A percentile compares a stretch with the other conserved stretches of the same genome.
phyloP scores from a whole-genome alignment of 2,888 invertebrate genomes.

The Luperina testacea region DNA sequence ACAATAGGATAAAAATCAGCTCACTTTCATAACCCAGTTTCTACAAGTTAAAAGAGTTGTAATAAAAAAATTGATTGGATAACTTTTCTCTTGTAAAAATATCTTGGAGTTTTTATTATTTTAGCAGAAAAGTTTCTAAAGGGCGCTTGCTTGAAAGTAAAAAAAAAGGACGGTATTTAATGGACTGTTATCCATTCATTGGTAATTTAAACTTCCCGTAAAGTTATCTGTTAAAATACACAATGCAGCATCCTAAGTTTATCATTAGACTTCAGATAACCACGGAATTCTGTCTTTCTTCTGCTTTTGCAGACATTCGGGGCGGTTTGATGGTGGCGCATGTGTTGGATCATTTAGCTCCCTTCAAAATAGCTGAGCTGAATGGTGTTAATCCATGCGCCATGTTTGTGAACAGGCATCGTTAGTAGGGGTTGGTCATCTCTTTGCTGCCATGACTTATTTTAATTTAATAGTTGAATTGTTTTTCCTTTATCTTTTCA shows the following conservation, averaged over 20 bases:
- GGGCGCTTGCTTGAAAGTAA: constrained; percentile 18
- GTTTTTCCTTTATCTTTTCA: no score
- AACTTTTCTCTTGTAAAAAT: constrained; percentile 70
- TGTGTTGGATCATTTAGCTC: no score
- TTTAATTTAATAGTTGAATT: no score
- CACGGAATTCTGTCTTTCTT: not conserved
- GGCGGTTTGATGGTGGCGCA: no score
- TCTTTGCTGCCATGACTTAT: no score
- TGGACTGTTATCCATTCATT: constrained; percentile 40
- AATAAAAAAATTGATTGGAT: constrained; percentile 74
- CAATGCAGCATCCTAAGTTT: not conserved
- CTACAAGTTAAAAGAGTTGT: constrained; percentile 56
- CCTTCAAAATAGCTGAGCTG: no score
- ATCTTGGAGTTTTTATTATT: constrained; percentile 67
- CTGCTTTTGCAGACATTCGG: not conserved
- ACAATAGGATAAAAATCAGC: constrained; percentile 31
- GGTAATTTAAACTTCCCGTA: constrained; percentile 25
- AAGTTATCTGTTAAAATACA: constrained; percentile 7
- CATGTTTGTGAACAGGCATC: no score
- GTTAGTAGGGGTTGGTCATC: no score
- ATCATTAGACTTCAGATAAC: not conserved
- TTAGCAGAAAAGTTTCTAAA: constrained; percentile 54
- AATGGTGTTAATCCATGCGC: no score
- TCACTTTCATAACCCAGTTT: constrained; percentile 25
- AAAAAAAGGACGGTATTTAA: constrained; percentile 19